These are phyloP conservation scores for Rhaphigaster nebulosa DNA, from an alignment of 2,888 invertebrate genomes.

Conservation along the genomic window DNA sequence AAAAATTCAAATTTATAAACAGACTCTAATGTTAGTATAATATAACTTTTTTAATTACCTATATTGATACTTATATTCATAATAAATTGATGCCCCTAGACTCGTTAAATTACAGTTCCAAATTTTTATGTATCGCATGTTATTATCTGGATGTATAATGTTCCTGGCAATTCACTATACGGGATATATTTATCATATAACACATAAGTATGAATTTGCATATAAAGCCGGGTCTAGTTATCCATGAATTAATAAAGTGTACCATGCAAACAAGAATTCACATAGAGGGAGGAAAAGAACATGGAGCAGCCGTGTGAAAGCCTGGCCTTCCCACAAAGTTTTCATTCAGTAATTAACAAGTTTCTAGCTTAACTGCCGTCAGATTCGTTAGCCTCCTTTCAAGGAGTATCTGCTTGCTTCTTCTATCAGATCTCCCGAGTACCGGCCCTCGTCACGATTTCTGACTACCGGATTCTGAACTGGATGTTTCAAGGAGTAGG, in stretches of 20 bases:
- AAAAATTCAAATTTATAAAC: no score
- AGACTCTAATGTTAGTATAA: no score
- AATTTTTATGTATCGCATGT: no score
- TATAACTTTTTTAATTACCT: no score
- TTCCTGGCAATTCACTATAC: no score
- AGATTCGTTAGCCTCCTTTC: conserved; percentile 51
- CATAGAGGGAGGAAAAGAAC: neutral
- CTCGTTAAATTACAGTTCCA: no score
- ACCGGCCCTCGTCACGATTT: neutral
- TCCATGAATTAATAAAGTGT: conserved; percentile 10
- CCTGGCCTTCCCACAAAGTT: conserved; percentile 42
- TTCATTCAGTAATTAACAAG: conserved; percentile 47
- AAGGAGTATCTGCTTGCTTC: neutral
- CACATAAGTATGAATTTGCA: neutral
- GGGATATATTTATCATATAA: neutral
- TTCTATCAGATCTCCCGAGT: neutral
- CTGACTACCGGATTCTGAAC: neutral
- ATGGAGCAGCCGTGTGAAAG: conserved; percentile 23
- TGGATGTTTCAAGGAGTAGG: neutral
- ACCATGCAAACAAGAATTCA: conserved; percentile 8
- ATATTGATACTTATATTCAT: no score
- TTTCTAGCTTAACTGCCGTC: conserved; percentile 29
- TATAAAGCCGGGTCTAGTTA: neutral
- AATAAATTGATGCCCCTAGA: no score
- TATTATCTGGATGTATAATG: no score